Evolutionary conservation across 2,797 vertebrate species (phyloP).

Genomic region (Ceyx erithaca): DNA sequence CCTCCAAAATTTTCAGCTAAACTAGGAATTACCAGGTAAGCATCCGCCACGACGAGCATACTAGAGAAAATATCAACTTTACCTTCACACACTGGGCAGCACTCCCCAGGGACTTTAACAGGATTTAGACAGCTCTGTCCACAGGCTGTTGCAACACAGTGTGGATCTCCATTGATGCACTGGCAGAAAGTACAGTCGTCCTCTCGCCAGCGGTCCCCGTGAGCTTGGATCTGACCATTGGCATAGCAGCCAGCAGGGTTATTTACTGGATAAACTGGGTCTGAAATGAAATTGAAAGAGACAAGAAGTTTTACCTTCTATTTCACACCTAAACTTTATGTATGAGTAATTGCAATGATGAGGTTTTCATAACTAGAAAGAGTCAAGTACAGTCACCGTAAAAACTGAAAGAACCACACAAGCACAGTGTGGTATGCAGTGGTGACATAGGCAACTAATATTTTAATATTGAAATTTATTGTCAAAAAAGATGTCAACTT

Average conservation of each 20-base stretch:
- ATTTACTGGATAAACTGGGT: conserved; percentile 84
- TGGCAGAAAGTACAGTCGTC: conserved; percentile 93
- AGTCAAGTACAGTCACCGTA: not conserved
- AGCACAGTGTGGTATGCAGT: not conserved
- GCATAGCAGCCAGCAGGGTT: conserved; percentile 90
- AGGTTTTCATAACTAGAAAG: not conserved
- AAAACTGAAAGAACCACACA: not conserved
- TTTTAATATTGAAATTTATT: not conserved
- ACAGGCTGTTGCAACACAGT: conserved; percentile 88
- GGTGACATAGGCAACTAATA: not conserved
- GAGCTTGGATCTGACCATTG: conserved; percentile 88
- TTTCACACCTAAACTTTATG: not conserved
- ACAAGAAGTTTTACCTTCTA: not conserved
- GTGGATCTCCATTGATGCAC: conserved; percentile 87
- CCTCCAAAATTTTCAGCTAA: not conserved
- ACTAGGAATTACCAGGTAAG: not conserved
- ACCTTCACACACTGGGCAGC: conserved; percentile 92
- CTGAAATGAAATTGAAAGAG: conserved; percentile 61
- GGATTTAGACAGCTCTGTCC: conserved; percentile 89
- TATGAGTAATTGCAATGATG: not conserved
- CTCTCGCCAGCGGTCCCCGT: conserved; percentile 91
- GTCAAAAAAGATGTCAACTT: not conserved
- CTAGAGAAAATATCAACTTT: fast-evolving
- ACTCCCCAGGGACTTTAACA: conserved; percentile 89
- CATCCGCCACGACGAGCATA: not conserved